Base-by-base conservation (phyloP, 2,888 invertebrate genomes). In the Chironomus riparius region DNA sequence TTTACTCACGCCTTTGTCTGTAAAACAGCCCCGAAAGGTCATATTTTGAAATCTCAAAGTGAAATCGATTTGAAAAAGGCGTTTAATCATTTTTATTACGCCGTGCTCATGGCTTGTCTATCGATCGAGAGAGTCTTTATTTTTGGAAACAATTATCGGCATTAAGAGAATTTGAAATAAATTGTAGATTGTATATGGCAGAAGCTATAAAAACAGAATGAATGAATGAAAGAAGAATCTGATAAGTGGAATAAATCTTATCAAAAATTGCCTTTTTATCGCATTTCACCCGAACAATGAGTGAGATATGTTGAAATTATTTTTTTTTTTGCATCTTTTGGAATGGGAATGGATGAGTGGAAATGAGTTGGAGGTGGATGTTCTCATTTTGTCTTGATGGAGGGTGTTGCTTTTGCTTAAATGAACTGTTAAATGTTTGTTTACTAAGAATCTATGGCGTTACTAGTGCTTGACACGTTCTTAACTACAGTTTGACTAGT, bases 221-320 rank as follows among this genome's bases (percentile, higher is more conserved):
- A 65, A 22, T 65, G 21, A 65, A 56, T 56, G 18, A 56, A 56
- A 56, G 56, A 56, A 56, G 56, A 56, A 56, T 56, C 56, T 56
- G 56, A 56, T 56, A 56, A 56, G 56, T 56, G 56, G 56, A 56
- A 65, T 65, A 65, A 65, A 65, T 65, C 65, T 65, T 65, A 65
- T 65, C 65, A 65, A 65, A 65, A 65, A 65, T 65, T 65, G 65
- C 65, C 65, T 65, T 65, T 65, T 65, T 65, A 65, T 65, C 65
- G 65, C 65, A 65, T 65, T 65, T 65, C 56, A 56, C n/a, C 56
- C 15, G 15, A 56, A 56, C 56, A 15, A 7, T 56, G n/a, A 56
- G 18, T 18, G 38, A 38, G 38, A 38, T 38, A 38, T 38, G 38
- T 10, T 38, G 38, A 38, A 38, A 38, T 4, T 3, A 24, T 24